Base-by-base conservation (phyloP, 2,888 invertebrate genomes). In the Tetrapedia diversipes region DNA sequence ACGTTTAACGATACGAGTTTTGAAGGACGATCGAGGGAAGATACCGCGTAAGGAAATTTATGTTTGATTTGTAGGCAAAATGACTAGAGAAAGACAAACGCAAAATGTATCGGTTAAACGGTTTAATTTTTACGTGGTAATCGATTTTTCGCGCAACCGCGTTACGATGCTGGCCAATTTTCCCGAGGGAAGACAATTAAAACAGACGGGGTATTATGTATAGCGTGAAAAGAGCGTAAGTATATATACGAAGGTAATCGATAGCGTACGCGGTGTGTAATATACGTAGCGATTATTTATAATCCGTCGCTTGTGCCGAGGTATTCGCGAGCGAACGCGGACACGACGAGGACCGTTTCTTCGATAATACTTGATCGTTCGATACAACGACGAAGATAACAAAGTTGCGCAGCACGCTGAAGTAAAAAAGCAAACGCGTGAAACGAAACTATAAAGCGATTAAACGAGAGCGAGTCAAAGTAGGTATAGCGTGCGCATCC, bases 111-210 rank as follows among this genome's bases (percentile, higher is more conserved):
- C 19, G 29, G 14, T 45, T 11, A 4, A 45, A 34, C 34, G n/a
- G 32, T 60, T 60, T 2, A 8, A 45, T 45, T 32, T 29, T 19
- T 45, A 22, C 14, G 43, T 41, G n/a, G 27, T n/a, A 49, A 51
- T 4, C 16, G 14, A 16, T n/a, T n/a, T 47, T 32, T n/a, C 63
- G n/a, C 41, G 59, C 41, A 32, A 57, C 69, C 29, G 54, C 32
- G 29, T 37, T 32, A 65, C 16, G n/a, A 4, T 4, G 51, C 51
- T 51, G 29, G 51, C 1, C 22, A 8, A 60, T 7, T 43, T 37
- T 71, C 56, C 49, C 47, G 77, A 79, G 77, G 81, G 82, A 79
- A 86, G 54, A 84, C 77, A 84, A 85, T 86, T 66, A 71, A 70
- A 43, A 34, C 56, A 51, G 32, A 41, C 39, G 57, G 53, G 51